Evolutionary conservation across 1,140 invertebrate species (phyloP), one percentile per base, ranked within the genome.

Genomic region (Drosophila insularis): DNA sequence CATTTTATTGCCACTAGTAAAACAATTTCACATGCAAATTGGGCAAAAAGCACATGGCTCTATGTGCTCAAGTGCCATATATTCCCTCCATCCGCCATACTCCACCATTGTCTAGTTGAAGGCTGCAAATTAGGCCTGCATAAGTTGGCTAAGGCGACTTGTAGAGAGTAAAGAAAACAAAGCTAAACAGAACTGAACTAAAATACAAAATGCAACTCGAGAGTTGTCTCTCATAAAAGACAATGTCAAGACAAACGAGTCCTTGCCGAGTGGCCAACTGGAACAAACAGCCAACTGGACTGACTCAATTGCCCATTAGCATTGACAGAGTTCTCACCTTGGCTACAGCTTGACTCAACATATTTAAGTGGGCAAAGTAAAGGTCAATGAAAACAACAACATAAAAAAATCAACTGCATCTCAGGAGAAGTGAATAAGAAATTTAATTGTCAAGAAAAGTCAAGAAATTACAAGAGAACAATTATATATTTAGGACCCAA

Each of bases 1-100:
- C 55, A 64, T 79, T 69, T 74, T 76, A 77, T 77, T 77, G 74
- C 74, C 74, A 77, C 74, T 77, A 77, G 74, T 74, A 65, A 77
- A 77, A 77, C 74, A 77, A 77, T 77, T 77, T 71, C 74, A 71
- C 73, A 76, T 77, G 60, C 60, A 63, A 54, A 65, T 60, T 23
- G 55, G 17, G 43, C 23, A 54, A 37, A 35, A 60, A 40, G 19
- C 32, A 32, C 54, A 56, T 50, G 43, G 19, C 55, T 35, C 31
- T 58, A 19, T 50, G 43, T 35, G 32, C 55, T 58, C 55, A 58
- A 58, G 55, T 58, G 31, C 32, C 46, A 53, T 50, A 8, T 19
- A 8, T 14, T 14, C 17, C 17, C 19, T 8, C 46, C 19, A 23
- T 23, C 10, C 43, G 4, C 19, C n/a, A 54, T 11, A 8, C 19